These are phyloP conservation scores for Pelecanus crispus DNA, from an alignment of 2,113 vertebrate genomes.

Conservation along the genomic window DNA sequence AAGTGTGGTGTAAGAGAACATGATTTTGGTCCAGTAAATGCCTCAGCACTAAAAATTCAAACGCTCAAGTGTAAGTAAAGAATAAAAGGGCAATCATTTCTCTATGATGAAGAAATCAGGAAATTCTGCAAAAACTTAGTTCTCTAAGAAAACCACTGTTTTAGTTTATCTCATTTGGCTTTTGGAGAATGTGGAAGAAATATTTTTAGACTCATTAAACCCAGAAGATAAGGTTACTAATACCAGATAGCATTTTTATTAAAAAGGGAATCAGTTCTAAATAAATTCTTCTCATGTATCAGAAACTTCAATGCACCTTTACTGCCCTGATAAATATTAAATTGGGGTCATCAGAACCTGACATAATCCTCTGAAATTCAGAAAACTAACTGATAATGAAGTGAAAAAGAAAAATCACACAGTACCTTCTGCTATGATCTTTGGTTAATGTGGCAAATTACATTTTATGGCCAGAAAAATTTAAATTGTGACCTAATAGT, in stretches of 20 bases:
- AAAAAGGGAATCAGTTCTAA: not conserved
- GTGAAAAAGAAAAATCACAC: not conserved
- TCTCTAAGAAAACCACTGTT: not conserved
- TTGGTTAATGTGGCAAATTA: conserved; percentile 13
- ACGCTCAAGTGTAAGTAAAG: not conserved
- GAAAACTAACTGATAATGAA: conserved; percentile 26
- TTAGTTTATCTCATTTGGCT: not conserved
- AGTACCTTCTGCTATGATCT: conserved; percentile 2
- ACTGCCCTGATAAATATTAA: not conserved
- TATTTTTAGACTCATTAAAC: not conserved
- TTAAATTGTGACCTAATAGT: conserved; percentile 18
- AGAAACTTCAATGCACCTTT: not conserved
- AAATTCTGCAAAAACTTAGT: not conserved
- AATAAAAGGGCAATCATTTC: not conserved
- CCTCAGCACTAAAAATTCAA: not conserved
- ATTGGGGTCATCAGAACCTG: not conserved
- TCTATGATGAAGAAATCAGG: not conserved
- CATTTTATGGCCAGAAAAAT: not conserved
- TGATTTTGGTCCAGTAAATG: not conserved
- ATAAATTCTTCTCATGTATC: not conserved
- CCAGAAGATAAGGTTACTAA: not conserved
- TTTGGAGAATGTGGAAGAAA: not conserved
- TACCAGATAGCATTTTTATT: not conserved
- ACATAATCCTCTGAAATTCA: conserved; percentile 1
- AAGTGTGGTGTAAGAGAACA: not conserved